Evolutionary conservation across 2,888 invertebrate genomes (phyloP).

Genomic region (Campoplex capitator): DNA sequence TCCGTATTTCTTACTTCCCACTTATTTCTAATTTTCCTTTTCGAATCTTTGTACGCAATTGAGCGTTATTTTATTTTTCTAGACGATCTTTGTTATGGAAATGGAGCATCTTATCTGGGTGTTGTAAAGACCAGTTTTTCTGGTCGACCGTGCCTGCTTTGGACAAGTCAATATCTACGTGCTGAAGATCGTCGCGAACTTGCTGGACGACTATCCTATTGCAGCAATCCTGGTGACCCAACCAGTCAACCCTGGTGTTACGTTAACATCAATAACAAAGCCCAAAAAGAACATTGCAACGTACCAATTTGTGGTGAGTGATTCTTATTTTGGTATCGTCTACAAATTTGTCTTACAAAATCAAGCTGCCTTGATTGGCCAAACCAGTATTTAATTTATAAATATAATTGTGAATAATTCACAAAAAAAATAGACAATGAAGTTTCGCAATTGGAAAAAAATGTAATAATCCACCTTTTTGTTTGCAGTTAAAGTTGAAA

Average conservation of each 20-base stretch:
- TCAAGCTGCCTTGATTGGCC: not conserved
- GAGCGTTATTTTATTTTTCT: conserved; percentile 60
- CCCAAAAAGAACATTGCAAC: conserved; percentile 92
- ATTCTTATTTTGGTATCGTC: not conserved
- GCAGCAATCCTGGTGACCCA: conserved; percentile 94
- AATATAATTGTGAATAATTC: not conserved
- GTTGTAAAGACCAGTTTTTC: conserved; percentile 90
- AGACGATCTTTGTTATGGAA: conserved; percentile 95
- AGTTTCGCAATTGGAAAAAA: not conserved
- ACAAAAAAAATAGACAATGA: not conserved
- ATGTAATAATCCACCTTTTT: not conserved
- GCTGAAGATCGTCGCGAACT: conserved; percentile 93
- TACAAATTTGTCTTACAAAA: not conserved
- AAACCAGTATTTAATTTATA: not conserved
- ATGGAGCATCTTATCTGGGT: conserved; percentile 94
- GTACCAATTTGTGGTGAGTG: conserved; percentile 93
- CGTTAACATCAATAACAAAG: conserved; percentile 89
- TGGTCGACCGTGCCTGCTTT: conserved; percentile 92
- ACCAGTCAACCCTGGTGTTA: conserved; percentile 96
- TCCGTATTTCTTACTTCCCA: not conserved
- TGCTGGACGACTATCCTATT: conserved; percentile 94
- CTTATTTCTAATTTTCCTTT: not conserved
- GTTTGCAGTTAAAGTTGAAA: conserved; percentile 87
- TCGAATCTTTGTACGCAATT: not conserved
- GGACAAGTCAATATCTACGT: conserved; percentile 92